Conservation (phyloP, 2,888 invertebrate genomes). For the Empis stercorea region DNA sequence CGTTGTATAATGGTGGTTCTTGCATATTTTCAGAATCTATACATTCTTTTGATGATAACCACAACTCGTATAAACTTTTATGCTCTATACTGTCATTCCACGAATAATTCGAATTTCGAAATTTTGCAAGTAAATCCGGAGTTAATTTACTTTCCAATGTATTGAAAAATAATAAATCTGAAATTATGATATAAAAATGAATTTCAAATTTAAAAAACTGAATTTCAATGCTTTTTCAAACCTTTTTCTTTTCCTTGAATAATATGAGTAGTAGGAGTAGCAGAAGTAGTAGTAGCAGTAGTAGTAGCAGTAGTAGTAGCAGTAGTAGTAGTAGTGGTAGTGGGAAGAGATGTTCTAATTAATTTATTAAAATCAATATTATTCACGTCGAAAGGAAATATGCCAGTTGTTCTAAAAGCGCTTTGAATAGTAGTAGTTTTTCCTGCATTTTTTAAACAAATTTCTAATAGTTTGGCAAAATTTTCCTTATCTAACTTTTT, state of each 20-base stretch:
- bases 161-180: background rate
- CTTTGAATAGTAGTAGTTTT: background rate
- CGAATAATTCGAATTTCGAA: too few relatives aligned
- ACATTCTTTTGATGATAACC: too few relatives aligned
- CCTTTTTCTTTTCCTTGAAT: background rate
- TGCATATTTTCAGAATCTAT: too few relatives aligned
- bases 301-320: too few relatives aligned
- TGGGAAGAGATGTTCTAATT: background rate
- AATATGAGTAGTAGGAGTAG: background rate
- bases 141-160: background rate
- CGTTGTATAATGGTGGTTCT: too few relatives aligned
- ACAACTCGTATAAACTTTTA: too few relatives aligned
- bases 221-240: background rate
- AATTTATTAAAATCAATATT: background rate
- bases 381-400: background rate
- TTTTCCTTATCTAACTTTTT: too few relatives aligned
- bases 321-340: too few relatives aligned
- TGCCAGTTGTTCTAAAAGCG: background rate
- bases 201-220: background rate
- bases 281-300: too few relatives aligned
- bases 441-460: background rate
- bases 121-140: too few relatives aligned
- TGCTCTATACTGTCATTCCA: too few relatives aligned
- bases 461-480: background rate
- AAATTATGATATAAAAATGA: too few relatives aligned